Percentiles rank a stretch among this genome's conserved stretches.
Conservation (phyloP, 2,797 vertebrate species). For the Trachops cirrhosus region DNA sequence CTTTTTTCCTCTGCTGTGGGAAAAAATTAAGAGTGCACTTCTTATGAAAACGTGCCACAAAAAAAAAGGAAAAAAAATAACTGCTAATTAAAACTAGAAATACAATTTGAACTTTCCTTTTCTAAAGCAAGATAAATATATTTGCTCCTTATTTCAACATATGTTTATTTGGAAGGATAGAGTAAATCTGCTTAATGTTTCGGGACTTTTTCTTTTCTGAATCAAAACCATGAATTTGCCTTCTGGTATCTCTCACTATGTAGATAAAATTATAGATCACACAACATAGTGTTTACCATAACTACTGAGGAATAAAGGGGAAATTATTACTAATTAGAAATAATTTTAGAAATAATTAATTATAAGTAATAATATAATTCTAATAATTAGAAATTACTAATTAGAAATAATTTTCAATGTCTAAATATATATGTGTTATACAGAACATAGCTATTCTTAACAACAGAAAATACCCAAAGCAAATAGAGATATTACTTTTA, state of each 20-base stretch:
- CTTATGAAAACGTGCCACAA: background rate
- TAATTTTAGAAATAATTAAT: slow-evolving; percentile 22
- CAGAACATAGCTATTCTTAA: background rate
- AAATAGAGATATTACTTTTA: background rate
- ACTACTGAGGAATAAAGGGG: background rate
- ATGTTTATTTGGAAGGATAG: slow-evolving; percentile 6
- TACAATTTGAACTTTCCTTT: background rate
- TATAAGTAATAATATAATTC: no score
- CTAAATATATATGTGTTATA: background rate
- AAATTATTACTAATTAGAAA: background rate
- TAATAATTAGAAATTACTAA: no score
- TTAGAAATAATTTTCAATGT: slow-evolving; percentile 8
- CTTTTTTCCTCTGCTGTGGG: background rate
- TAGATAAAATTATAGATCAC: background rate
- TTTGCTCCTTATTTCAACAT: background rate
- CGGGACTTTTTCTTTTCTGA: background rate
- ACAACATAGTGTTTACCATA: background rate
- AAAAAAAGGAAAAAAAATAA: background rate
- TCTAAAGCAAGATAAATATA: slow-evolving; percentile 35
- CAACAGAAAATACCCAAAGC: background rate
- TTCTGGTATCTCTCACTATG: slow-evolving; percentile 1
- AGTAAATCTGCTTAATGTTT: background rate
- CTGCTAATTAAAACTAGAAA: slow-evolving; percentile 28
- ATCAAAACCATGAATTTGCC: background rate
- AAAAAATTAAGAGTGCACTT: background rate